Evolutionary conservation across 2,888 invertebrate genomes (phyloP).

Genomic region (Rhopalosiphum nymphaeae): DNA sequence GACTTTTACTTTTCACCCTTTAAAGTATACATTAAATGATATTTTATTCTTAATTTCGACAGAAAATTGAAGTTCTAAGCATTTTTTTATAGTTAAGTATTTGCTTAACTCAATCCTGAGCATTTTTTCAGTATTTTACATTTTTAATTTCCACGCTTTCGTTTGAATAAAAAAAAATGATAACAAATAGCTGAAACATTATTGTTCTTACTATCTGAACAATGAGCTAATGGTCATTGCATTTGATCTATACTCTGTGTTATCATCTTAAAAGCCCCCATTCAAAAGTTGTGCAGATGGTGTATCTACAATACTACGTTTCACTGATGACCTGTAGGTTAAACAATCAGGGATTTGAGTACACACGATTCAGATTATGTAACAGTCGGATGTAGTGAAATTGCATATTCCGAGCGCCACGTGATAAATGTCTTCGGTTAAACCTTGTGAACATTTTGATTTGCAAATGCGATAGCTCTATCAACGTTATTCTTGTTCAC

Average conservation of each 20-base stretch:
- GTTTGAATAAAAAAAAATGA: not conserved
- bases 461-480: slow-evolving; percentile 11
- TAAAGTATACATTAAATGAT: not conserved
- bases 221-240: not conserved
- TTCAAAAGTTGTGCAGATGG: not conserved
- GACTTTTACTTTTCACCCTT: not conserved
- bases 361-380: not conserved
- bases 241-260: not conserved
- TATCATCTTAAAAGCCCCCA: not conserved
- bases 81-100: not conserved
- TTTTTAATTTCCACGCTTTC: not conserved
- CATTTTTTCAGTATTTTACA: not conserved
- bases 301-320: not conserved
- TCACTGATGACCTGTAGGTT: slow-evolving; percentile 9
- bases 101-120: not conserved
- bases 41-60: not conserved
- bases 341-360: not conserved
- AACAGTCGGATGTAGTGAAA: slow-evolving; percentile 1
- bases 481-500: slow-evolving; percentile 12
- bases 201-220: not conserved
- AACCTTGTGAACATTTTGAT: not conserved
- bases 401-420: slow-evolving; percentile 20
- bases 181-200: not conserved
- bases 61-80: not conserved
- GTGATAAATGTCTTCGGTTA: slow-evolving; percentile 12